phyloP scores from a whole-genome alignment of 2,113 vertebrate genomes.

The Callochromis pleurospilus region DNA sequence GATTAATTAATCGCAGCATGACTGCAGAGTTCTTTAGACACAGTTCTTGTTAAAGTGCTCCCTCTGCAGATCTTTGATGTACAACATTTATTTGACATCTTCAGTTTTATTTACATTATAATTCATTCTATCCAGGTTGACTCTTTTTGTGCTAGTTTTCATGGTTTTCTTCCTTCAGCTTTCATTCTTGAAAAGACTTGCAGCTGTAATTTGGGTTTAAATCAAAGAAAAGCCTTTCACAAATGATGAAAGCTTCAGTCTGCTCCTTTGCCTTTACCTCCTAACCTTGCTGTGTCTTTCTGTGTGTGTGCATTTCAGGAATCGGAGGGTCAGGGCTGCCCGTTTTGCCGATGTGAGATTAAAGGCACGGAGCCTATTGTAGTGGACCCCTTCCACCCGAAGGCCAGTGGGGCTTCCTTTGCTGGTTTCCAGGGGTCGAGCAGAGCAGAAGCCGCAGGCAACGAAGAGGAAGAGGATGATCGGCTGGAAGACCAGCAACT shows the following conservation, averaged over 20 bases:
- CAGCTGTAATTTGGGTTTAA: neutral
- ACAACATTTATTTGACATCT: neutral
- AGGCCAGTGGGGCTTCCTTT: slow-evolving; percentile 70
- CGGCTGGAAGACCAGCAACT: slow-evolving; percentile 88
- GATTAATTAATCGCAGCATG: neutral
- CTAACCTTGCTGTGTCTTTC: neutral
- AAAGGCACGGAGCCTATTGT: slow-evolving; percentile 98
- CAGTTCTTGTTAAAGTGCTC: neutral
- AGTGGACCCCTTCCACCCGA: slow-evolving; percentile 93
- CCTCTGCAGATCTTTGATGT: neutral
- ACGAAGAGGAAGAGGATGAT: slow-evolving; percentile 91
- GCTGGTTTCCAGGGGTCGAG: slow-evolving; percentile 79
- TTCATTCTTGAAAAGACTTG: neutral
- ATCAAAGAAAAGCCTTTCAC: neutral
- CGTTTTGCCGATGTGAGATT: slow-evolving; percentile 97
- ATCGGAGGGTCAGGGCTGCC: slow-evolving; percentile 95
- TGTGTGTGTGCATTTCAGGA: slow-evolving; percentile 68
- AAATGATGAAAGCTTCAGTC: neutral
- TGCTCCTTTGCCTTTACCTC: neutral
- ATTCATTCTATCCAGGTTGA: rapidly evolving
- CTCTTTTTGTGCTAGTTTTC: neutral
- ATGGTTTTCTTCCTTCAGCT: neutral
- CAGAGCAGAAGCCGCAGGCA: slow-evolving; percentile 80
- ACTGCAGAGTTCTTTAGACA: neutral
- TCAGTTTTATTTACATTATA: neutral